phyloP scores from a whole-genome alignment of 2,888 invertebrate genomes.

The Aquatica leii region DNA sequence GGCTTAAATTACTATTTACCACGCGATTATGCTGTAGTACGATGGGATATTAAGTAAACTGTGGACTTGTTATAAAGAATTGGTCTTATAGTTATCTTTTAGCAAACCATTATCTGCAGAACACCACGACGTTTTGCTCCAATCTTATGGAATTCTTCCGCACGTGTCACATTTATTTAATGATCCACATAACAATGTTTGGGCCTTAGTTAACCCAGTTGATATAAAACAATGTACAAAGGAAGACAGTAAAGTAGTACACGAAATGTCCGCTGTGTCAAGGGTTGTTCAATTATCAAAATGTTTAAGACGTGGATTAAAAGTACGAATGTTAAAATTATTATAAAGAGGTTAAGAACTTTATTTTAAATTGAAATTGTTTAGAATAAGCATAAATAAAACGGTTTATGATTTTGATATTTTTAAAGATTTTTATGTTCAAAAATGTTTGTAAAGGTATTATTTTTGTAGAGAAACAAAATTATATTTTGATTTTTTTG shows the following conservation, averaged over 20 bases:
- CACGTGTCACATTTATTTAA: slow-evolving; percentile 53
- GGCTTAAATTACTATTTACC: slow-evolving; percentile 61
- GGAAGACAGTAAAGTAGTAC: not conserved
- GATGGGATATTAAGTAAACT: slow-evolving; percentile 59
- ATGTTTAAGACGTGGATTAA: not conserved
- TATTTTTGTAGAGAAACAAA: too few relatives aligned
- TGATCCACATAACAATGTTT: slow-evolving; percentile 51
- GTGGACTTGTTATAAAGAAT: not conserved
- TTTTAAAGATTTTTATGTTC: too few relatives aligned
- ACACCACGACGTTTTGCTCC: slow-evolving; percentile 52
- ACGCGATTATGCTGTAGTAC: slow-evolving; percentile 60
- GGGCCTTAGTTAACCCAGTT: slow-evolving; percentile 53
- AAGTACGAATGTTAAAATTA: too few relatives aligned
- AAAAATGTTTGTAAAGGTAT: too few relatives aligned
- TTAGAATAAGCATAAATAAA: too few relatives aligned
- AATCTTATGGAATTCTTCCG: slow-evolving; percentile 53
- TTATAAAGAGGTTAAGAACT: too few relatives aligned
- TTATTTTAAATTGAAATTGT: too few relatives aligned
- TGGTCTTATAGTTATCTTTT: slow-evolving; percentile 22
- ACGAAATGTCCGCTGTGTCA: too few relatives aligned
- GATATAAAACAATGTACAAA: slow-evolving; percentile 43
- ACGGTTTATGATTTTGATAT: too few relatives aligned
- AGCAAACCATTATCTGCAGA: slow-evolving; percentile 54
- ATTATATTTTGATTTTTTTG: too few relatives aligned
- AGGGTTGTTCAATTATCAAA: slow-evolving; percentile 5